Evolutionary conservation across 1,140 invertebrate species (phyloP).

Genomic region (Episyrphus balteatus): DNA sequence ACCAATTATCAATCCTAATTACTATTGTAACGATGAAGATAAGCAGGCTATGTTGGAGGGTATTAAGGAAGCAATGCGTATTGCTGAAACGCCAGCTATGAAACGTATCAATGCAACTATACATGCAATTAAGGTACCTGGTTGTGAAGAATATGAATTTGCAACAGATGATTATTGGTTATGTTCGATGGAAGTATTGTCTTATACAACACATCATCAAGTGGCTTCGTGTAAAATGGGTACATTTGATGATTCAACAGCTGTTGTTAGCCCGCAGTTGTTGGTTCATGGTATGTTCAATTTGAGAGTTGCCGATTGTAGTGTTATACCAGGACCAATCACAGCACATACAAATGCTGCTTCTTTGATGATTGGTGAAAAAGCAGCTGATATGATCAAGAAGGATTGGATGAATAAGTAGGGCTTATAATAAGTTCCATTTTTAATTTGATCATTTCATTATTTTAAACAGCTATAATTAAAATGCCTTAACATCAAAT

Average conservation of each 20-base stretch:
- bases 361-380: slow-evolving; percentile 79
- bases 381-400: slow-evolving; percentile 72
- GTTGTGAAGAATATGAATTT: slow-evolving; percentile 45
- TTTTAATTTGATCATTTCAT: background rate
- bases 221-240: slow-evolving; percentile 71
- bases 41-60: slow-evolving; percentile 53
- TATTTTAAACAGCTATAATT: slow-evolving; percentile 7
- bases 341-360: slow-evolving; percentile 62
- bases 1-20: slow-evolving; percentile 65
- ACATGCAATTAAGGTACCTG: slow-evolving; percentile 46
- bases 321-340: slow-evolving; percentile 60
- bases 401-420: slow-evolving; percentile 38
- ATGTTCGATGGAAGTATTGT: slow-evolving; percentile 53
- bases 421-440: no score
- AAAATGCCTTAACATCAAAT: slow-evolving; percentile 19
- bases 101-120: slow-evolving; percentile 35
- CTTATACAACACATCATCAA: slow-evolving; percentile 58
- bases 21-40: slow-evolving; percentile 51
- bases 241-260: slow-evolving; percentile 46
- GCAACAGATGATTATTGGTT: slow-evolving; percentile 59
- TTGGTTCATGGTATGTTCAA: slow-evolving; percentile 57
- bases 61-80: slow-evolving; percentile 49
- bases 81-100: slow-evolving; percentile 49
- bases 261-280: slow-evolving; percentile 64
- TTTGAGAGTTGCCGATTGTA: slow-evolving; percentile 65